Evolutionary conservation across 2,888 invertebrate genomes (phyloP).

Genomic region (Cryptops parisi): DNA sequence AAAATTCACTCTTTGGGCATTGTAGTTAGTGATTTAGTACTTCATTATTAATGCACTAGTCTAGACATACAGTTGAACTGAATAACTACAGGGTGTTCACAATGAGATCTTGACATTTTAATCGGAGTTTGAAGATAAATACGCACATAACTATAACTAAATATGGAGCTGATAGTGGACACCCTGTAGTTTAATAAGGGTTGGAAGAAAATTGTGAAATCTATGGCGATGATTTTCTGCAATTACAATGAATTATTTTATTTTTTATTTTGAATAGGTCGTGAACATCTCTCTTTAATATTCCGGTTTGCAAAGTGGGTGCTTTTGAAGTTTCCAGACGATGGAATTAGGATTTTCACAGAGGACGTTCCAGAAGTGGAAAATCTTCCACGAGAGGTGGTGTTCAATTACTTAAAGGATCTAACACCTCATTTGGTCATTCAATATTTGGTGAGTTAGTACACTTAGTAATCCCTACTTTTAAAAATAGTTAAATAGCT

Average conservation of each 20-base stretch:
- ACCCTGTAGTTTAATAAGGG: too few relatives aligned
- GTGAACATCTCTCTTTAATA: constrained; percentile 68
- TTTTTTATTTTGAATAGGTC: constrained; percentile 36
- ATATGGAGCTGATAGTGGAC: too few relatives aligned
- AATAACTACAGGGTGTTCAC: too few relatives aligned
- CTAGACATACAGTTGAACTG: too few relatives aligned
- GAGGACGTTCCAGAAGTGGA: constrained; percentile 75
- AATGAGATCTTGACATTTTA: too few relatives aligned
- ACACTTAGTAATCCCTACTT: not conserved
- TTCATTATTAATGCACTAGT: too few relatives aligned
- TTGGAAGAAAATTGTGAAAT: too few relatives aligned
- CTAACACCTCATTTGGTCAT: constrained; percentile 68
- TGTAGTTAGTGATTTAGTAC: too few relatives aligned
- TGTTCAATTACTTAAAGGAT: constrained; percentile 74
- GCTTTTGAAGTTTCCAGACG: constrained; percentile 64
- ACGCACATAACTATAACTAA: too few relatives aligned
- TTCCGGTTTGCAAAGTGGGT: constrained; percentile 93
- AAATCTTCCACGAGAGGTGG: constrained; percentile 68
- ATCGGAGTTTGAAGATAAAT: too few relatives aligned
- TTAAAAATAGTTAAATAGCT: constrained; percentile 5
- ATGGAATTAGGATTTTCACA: constrained; percentile 78
- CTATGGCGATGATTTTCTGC: too few relatives aligned
- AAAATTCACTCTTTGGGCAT: too few relatives aligned
- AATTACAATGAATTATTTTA: not conserved
- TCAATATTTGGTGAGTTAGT: constrained; percentile 53